Base-by-base conservation (phyloP, 1,140 invertebrate species). In the Drosophila ogumai region DNA sequence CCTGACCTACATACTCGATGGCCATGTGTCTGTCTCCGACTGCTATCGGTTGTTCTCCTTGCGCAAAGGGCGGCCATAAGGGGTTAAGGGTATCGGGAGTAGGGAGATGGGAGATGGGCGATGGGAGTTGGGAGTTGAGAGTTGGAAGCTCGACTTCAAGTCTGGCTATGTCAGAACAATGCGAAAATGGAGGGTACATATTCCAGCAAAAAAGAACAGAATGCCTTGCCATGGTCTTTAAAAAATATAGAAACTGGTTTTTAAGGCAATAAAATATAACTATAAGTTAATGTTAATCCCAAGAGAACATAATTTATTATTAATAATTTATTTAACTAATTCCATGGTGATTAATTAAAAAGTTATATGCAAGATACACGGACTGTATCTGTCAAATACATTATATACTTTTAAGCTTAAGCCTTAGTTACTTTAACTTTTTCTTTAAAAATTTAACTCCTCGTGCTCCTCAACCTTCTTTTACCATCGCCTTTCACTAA, bases 1-100 rank as follows among this genome's bases (percentile, higher is more conserved):
- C 56, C 75, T 90, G 85, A 90, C 85, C 81, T 88, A 88, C 77
- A 72, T 72, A 34, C 68, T 78, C 80, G 66, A 43, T 71, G 59
- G 82, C 58, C 63, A 75, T 68, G 54, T 60, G 60, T 65, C 47
- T 66, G 66, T 69, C 66, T 61, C 66, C 36, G 49, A 50, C 63
- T 69, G 81, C 54, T 68, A 67, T 74, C 67, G 67, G 34, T 71
- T 59, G 52, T 47, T 49, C 28, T 58, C 47, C 28, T 54, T 44
- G n/a, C n/a, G 12, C 31, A 52, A 13, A 32, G 8, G 63, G 28
- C 13, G 49, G 65, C 38, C 17, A 41, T 19, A 25, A 31, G 44
- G 43, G 52, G 50, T 71, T 58, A 71, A 58, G 66, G 34, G 64
- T 36, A 44, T 19, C 5, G 50, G 12, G n/a, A 12, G 6, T 17